Conservation (phyloP, 1,140 invertebrate species). For the Drosophila varians region DNA sequence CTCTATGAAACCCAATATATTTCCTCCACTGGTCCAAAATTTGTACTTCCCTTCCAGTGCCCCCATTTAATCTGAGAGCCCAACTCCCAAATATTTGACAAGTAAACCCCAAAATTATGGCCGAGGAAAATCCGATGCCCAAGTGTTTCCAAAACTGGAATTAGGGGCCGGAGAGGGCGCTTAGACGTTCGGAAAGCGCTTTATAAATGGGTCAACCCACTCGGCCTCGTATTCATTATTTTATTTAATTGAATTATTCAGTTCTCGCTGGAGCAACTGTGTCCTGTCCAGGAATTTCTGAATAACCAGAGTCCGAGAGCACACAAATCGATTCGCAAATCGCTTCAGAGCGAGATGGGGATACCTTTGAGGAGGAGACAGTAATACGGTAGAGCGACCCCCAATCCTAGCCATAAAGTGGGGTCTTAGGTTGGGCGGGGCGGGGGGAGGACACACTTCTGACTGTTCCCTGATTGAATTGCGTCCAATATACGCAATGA, state of each 20-base stretch:
- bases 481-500: slow-evolving; percentile 1
- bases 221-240: slow-evolving; percentile 61
- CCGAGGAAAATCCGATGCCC: no score
- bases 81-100: not conserved
- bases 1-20: no score
- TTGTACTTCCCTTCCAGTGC: no score
- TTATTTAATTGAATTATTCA: slow-evolving; percentile 77
- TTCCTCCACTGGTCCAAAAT: no score
- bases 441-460: slow-evolving; percentile 1
- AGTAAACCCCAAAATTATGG: not conserved
- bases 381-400: no score
- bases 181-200: not conserved
- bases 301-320: slow-evolving; percentile 3
- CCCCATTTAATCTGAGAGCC: no score
- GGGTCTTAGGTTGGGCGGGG: not conserved
- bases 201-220: not conserved
- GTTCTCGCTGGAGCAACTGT: slow-evolving; percentile 19
- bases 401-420: not conserved
- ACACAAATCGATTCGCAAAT: slow-evolving; percentile 1
- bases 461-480: slow-evolving; percentile 41
- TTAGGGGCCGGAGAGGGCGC: not conserved
- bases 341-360: not conserved
- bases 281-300: slow-evolving; percentile 20
- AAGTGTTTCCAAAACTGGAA: not conserved
- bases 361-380: not conserved